phyloP scores from a whole-genome alignment of 1,140 invertebrate species.

The Drosophila teissieri region DNA sequence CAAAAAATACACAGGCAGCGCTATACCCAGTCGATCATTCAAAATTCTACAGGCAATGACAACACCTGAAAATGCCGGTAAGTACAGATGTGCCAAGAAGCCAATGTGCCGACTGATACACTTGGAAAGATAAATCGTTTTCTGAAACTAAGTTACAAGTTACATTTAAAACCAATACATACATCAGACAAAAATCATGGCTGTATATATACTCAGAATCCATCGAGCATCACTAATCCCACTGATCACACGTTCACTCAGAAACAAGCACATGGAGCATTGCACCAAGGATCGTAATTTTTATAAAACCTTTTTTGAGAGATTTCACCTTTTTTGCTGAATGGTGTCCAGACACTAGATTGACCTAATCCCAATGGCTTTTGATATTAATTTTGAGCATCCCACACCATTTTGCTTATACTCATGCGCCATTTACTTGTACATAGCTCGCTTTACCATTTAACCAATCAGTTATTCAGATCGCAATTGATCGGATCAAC shows the following conservation, averaged over 20 bases:
- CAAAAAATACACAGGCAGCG: conserved; percentile 92
- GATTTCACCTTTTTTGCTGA: conserved; percentile 76
- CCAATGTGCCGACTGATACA: background rate
- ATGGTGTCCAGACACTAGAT: conserved; percentile 35
- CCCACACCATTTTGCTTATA: conserved; percentile 22
- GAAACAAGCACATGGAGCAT: conserved; percentile 42
- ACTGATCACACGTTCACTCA: conserved; percentile 17
- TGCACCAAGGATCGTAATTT: conserved; percentile 49
- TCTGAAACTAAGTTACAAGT: conserved; percentile 14
- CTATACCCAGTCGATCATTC: conserved; percentile 94
- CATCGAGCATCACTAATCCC: conserved; percentile 39
- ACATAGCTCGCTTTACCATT: conserved; percentile 67
- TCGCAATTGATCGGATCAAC: conserved; percentile 9
- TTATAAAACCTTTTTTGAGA: conserved; percentile 55
- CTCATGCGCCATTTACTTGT: conserved; percentile 40
- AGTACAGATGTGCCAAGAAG: conserved; percentile 39
- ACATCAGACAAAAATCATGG: conserved; percentile 38
- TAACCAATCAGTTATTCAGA: conserved; percentile 32
- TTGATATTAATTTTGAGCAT: conserved; percentile 35
- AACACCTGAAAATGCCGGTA: conserved; percentile 86
- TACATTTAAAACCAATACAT: conserved; percentile 24
- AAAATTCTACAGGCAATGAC: conserved; percentile 94
- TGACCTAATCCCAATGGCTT: conserved; percentile 45
- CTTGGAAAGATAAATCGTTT: conserved; percentile 14
- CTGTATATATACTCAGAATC: conserved; percentile 48